Conservation (phyloP, 2,113 vertebrate genomes). For the Terrapene triunguis region DNA sequence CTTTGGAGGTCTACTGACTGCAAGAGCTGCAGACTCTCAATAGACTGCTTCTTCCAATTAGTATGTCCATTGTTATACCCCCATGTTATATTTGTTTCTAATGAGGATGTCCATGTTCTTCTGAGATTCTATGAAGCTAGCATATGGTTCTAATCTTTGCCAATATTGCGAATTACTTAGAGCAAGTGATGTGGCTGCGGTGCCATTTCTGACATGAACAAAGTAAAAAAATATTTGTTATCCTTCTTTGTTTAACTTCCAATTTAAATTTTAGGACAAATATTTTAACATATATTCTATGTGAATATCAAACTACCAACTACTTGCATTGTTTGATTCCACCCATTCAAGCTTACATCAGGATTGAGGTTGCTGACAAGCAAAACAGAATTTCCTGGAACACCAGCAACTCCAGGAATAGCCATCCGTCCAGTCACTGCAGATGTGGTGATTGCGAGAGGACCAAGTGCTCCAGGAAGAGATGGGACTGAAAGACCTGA, state of each 20-base stretch:
- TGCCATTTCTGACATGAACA: background rate
- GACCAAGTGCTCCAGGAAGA: slow-evolving; percentile 76
- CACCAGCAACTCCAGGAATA: slow-evolving; percentile 60
- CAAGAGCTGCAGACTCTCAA: background rate
- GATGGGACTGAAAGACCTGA: slow-evolving; percentile 76
- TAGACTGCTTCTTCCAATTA: background rate
- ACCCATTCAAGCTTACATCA: slow-evolving; percentile 81
- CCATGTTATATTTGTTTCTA: background rate
- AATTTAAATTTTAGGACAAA: background rate
- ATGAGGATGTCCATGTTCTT: background rate
- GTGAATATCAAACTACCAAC: background rate
- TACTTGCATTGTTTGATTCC: background rate
- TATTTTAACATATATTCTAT: background rate
- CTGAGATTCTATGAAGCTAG: background rate
- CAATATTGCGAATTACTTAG: background rate
- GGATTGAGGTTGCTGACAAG: slow-evolving; percentile 89
- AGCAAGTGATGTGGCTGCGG: background rate
- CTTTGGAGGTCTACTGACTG: background rate
- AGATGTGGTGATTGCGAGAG: slow-evolving; percentile 70
- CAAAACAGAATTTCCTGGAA: slow-evolving; percentile 82
- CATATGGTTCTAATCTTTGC: background rate
- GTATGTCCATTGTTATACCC: background rate
- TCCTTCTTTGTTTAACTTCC: background rate
- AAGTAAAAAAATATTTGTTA: background rate
- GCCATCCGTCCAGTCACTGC: slow-evolving; percentile 72